These are phyloP conservation scores for Stomatorhinus ivindoensis DNA, from an alignment of 2,113 vertebrate genomes.

Conservation along the genomic window DNA sequence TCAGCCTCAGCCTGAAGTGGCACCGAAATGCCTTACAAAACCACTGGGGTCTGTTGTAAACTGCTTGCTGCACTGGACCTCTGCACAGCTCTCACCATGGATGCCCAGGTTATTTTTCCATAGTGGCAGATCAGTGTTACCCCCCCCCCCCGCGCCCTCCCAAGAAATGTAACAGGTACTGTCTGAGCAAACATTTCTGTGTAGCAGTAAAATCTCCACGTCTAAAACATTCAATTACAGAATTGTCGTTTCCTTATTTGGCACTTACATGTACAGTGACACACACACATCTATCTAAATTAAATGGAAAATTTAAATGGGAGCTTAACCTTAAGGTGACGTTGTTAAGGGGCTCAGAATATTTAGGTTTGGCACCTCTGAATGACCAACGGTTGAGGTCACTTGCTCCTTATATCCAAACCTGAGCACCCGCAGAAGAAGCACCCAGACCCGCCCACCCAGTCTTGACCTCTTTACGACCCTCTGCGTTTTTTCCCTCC, in stretches of 20 bases:
- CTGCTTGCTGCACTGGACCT: not conserved
- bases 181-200: not conserved
- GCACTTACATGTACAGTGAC: not conserved
- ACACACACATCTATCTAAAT: not conserved
- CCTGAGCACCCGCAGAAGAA: not conserved
- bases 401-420: not conserved
- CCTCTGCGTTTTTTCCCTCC: not conserved
- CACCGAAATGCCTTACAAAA: conserved; percentile 3
- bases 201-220: not conserved
- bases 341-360: not conserved
- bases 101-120: not conserved
- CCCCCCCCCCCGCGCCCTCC: not conserved
- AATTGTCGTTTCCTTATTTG: not conserved
- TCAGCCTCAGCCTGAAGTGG: not conserved
- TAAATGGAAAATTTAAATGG: not conserved
- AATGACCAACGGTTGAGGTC: not conserved
- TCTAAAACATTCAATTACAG: not conserved
- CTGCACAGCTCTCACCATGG: not conserved
- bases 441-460: not conserved
- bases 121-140: not conserved
- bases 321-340: not conserved
- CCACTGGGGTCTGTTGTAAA: conserved; percentile 13
- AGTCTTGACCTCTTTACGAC: not conserved
- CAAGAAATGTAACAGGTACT: not conserved
- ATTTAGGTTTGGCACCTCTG: not conserved